These are phyloP conservation scores for Auanema freiburgensis DNA, from an alignment of 2,888 invertebrate genomes.

Conservation along the genomic window DNA sequence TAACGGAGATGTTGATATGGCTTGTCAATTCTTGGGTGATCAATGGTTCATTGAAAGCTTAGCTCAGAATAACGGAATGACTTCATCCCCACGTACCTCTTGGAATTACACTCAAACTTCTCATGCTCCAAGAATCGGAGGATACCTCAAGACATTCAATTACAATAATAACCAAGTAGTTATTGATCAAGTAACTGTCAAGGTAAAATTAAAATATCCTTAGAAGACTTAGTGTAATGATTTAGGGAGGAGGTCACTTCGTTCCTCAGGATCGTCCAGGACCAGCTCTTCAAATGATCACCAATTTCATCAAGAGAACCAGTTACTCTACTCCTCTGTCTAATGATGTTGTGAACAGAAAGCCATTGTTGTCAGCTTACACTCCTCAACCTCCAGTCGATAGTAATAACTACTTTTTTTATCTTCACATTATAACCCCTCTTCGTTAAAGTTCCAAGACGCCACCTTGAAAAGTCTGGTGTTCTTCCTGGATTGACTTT, in stretches of 20 bases:
- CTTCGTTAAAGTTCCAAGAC: slow-evolving; percentile 20
- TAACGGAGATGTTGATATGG: slow-evolving; percentile 60
- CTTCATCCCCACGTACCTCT: slow-evolving; percentile 22
- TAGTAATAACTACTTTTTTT: neutral
- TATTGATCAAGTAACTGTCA: slow-evolving; percentile 47
- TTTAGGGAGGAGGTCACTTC: slow-evolving; percentile 73
- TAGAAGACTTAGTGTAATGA: neutral
- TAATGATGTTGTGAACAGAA: slow-evolving; percentile 26
- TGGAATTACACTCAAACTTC: slow-evolving; percentile 50
- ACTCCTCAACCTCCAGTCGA: slow-evolving; percentile 28
- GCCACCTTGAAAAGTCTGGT: slow-evolving; percentile 45
- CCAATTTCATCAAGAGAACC: slow-evolving; percentile 68
- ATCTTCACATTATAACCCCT: neutral
- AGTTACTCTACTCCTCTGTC: slow-evolving; percentile 41
- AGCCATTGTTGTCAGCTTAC: slow-evolving; percentile 35
- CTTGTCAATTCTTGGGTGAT: slow-evolving; percentile 55
- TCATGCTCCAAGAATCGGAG: slow-evolving; percentile 46
- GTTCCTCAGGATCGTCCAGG: slow-evolving; percentile 80
- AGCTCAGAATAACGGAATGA: slow-evolving; percentile 33
- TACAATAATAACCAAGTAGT: slow-evolving; percentile 26
- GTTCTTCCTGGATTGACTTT: slow-evolving; percentile 55
- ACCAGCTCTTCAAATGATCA: slow-evolving; percentile 78
- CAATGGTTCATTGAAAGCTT: slow-evolving; percentile 59
- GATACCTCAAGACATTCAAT: slow-evolving; percentile 48
- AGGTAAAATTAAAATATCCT: slow-evolving; percentile 22